A percentile compares a stretch with the other conserved stretches of the same genome.
phyloP scores from a whole-genome alignment of 2,888 invertebrate genomes.

The Trichopoda pennipes region DNA sequence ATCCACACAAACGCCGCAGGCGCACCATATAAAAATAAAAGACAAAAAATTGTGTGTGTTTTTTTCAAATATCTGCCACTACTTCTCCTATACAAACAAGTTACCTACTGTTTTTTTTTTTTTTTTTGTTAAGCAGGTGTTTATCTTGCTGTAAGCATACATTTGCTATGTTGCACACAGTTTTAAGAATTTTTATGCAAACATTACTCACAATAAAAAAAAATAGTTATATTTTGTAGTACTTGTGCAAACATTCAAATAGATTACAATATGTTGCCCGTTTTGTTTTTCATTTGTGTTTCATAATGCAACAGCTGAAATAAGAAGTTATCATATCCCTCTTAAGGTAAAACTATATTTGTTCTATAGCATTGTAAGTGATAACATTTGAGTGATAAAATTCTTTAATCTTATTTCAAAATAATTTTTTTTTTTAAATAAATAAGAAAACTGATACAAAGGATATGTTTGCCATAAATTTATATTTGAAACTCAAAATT shows the following conservation, averaged over 20 bases:
- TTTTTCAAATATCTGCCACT: conserved; percentile 30
- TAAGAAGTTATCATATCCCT: conserved; percentile 1
- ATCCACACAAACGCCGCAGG: conserved; percentile 65
- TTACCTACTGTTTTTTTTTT: conserved; percentile 50
- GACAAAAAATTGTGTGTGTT: neutral
- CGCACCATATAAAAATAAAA: conserved; percentile 59
- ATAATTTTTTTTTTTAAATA: neutral
- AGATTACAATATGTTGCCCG: conserved; percentile 58
- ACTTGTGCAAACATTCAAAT: conserved; percentile 16
- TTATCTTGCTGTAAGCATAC: conserved; percentile 53
- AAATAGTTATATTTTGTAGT: conserved; percentile 13
- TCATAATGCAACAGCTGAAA: conserved; percentile 61
- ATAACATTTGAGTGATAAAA: conserved; percentile 64
- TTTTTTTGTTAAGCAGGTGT: conserved; percentile 61
- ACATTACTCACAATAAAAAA: conserved; percentile 37
- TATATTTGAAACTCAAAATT: no score
- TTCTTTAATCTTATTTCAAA: conserved; percentile 54
- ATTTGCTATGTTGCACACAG: conserved; percentile 37
- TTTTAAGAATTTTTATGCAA: conserved; percentile 60
- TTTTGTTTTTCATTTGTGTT: conserved; percentile 1
- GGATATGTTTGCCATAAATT: no score
- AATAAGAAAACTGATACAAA: no score
- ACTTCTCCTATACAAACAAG: conserved; percentile 19
- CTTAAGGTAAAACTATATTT: conserved; percentile 13
- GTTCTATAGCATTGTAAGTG: conserved; percentile 20